A percentile compares a stretch with the other conserved stretches of the same genome.
phyloP scores from a whole-genome alignment of 1,140 invertebrate species.

The Orius insidiosus region DNA sequence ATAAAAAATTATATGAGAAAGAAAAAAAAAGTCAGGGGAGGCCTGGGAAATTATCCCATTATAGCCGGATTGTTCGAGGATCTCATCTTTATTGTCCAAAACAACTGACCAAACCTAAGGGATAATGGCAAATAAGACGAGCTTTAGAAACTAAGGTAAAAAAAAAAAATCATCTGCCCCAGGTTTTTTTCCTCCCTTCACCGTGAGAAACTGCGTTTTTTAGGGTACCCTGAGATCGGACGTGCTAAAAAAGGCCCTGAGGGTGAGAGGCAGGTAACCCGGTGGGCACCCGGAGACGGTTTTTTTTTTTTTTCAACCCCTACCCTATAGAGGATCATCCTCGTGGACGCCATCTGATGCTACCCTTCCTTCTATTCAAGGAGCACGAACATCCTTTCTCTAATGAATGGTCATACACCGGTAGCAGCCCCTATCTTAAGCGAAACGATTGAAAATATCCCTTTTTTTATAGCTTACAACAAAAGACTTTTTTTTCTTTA shows the following conservation, averaged over 20 bases:
- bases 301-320: neutral
- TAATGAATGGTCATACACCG: slow-evolving; percentile 8
- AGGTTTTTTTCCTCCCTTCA: slow-evolving; percentile 5
- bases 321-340: slow-evolving; percentile 8
- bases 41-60: too few species aligned
- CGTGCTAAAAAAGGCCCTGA: slow-evolving; percentile 9
- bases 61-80: neutral
- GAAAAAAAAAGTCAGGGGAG: too few species aligned
- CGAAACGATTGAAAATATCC: too few species aligned
- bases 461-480: too few species aligned
- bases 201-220: slow-evolving; percentile 4
- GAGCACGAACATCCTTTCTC: slow-evolving; percentile 7
- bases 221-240: neutral
- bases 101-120: slow-evolving; percentile 8
- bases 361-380: slow-evolving; percentile 9
- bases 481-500: too few species aligned
- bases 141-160: neutral
- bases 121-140: neutral
- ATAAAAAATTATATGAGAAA: too few species aligned
- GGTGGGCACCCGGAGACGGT: neutral
- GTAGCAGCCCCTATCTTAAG: too few species aligned
- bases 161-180: slow-evolving; percentile 8
- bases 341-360: slow-evolving; percentile 10
- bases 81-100: slow-evolving; percentile 10
- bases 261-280: neutral